Base-by-base conservation (phyloP, 2,888 invertebrate genomes). In the Schizaphis graminum region DNA sequence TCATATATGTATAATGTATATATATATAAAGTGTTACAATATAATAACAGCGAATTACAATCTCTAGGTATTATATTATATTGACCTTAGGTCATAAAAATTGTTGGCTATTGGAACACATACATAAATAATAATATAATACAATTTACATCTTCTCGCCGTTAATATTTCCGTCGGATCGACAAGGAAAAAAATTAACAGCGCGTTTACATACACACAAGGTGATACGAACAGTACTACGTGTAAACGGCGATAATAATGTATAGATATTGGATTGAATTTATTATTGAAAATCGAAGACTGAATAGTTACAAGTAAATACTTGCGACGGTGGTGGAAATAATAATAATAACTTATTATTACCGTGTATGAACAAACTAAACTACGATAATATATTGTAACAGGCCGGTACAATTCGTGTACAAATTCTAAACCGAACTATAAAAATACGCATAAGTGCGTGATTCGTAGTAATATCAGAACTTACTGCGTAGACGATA, bases 21-120 rank as follows among this genome's bases (percentile, higher is more conserved):
- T 47, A 56, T 3, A 53, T 16, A 67, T 26, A 49, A 53, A 91
- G 84, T 41, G 91, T 91, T 84, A 85, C 41, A 91, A 85, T 92
- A 61, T 57, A 56, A 86, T 85, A 61, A 93, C 93, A 90, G 85
- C 47, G 85, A 93, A 90, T 90, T 93, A 87, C 89, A 85, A 93
- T 93, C 89, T 89, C 47, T 90, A 56, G 84, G 89, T 93, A 84
- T 49, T 49, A 89, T 89, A n/a, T 44, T 89, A 77, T 84, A 84
- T 94, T 94, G 90, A 94, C 90, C 93, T 67, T 41, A 90, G 85
- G 93, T 94, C 90, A 49, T 90, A 85, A 84, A 88, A 90, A 90
- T 90, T 49, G 90, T 61, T 86, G 35, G 84, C 57, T 85, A 89
- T 56, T 56, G 35, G 56, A 85, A 90, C 35, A 57, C 44, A 53